Evolutionary conservation across 2,888 invertebrate genomes (phyloP).

Genomic region (Eupithecia subumbrata): DNA sequence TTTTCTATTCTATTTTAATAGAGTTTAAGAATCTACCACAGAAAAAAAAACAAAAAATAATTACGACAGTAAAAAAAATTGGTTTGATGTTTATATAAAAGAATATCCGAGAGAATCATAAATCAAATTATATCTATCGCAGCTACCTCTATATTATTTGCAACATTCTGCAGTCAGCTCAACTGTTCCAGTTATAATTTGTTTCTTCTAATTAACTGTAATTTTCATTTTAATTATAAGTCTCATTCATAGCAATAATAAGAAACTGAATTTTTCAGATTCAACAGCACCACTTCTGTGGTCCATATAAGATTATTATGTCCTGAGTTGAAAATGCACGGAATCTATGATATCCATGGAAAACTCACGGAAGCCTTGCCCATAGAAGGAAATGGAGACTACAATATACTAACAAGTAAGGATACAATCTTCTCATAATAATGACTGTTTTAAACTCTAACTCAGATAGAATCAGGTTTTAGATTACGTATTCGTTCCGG

Average conservation of each 20-base stretch:
- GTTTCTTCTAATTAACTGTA: too few species aligned
- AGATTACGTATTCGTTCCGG: too few species aligned
- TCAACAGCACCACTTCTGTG: too few species aligned
- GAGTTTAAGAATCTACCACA: too few species aligned
- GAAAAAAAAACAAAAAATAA: not conserved
- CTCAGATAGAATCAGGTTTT: too few species aligned
- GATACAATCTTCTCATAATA: not conserved
- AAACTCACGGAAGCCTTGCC: conserved; percentile 38
- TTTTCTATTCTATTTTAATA: too few species aligned
- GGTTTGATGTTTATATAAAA: not conserved
- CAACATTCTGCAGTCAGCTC: not conserved
- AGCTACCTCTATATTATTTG: not conserved
- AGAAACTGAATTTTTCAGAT: not conserved
- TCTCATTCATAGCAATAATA: not conserved
- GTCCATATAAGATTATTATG: not conserved
- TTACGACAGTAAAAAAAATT: not conserved
- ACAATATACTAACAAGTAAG: conserved; percentile 41
- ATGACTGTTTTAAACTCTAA: not conserved
- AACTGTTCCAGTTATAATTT: not conserved
- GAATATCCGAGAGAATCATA: not conserved
- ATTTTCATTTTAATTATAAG: not conserved
- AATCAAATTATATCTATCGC: not conserved
- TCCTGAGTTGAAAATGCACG: conserved; percentile 37
- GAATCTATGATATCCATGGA: conserved; percentile 47
- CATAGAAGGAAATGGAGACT: conserved; percentile 47